Base-by-base conservation (phyloP, 1,140 invertebrate genomes). In the Dolichoris vasculosae region DNA sequence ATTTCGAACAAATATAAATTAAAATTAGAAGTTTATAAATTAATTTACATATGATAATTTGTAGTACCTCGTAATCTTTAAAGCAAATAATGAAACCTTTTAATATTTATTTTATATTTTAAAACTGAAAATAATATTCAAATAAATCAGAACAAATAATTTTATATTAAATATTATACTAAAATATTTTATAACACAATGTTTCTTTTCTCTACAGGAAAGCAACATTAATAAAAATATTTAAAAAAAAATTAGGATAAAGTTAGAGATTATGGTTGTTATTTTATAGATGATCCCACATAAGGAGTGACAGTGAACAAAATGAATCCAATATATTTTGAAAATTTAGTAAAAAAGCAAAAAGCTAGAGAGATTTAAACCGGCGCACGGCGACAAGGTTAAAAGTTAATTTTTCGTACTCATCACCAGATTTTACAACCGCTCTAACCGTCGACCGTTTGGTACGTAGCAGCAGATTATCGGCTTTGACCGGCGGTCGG, bases 381-480 rank as follows among this genome's bases (percentile, higher is more conserved):
- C 1, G 30, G 17, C 35, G 20, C 40, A 26, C 0, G n/a, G 9
- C 46, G 30, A 32, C n/a, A n/a, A 30, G 76, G 48, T 78, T 78
- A 78, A 32, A 38, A 59, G 32, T 78, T 59, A 7, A 30, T 23
- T 35, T 80, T 80, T 80, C 55, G 77, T 38, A 64, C 77, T 43
- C 77, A 30, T 63, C 77, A 6, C 35, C 55, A 38, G 46, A 9
- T 77, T 55, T 77, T 77, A 77, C 76, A 59, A 43, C 30, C n/a
- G 48, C 23, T 40, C 32, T 20, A 63, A 32, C n/a, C 59, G 78
- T 80, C 55, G 78, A 7, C 2, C 2, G 38, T 30, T 43, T 43
- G 26, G 78, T n/a, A 8, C 15, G 7, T 43, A 35, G 20, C 38
- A 20, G 23, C 9, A 73, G 75, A 77, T 77, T 79, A 59, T 79